Evolutionary conservation across 1,140 invertebrate genomes (phyloP).

Genomic region (Lanistes nyassanus): DNA sequence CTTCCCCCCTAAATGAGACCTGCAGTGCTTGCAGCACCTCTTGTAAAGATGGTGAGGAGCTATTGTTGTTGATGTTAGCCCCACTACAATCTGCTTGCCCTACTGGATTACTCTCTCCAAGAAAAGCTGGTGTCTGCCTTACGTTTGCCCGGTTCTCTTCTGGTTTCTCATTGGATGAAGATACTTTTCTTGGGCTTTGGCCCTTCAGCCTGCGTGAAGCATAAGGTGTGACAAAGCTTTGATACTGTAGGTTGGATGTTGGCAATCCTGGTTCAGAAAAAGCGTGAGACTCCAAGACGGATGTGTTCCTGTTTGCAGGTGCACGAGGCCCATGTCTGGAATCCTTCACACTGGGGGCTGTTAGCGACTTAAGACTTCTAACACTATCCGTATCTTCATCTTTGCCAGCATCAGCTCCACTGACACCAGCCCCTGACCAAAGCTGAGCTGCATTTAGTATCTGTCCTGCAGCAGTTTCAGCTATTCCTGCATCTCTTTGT

Average conservation of each 20-base stretch:
- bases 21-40: not conserved
- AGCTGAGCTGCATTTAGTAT: no score
- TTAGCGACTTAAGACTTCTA: not conserved
- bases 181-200: not conserved
- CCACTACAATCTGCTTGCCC: not conserved
- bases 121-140: not conserved
- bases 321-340: not conserved
- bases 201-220: conserved; percentile 13
- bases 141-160: not conserved
- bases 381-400: not conserved
- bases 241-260: conserved; percentile 10
- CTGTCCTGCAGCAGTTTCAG: no score
- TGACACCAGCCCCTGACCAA: not conserved
- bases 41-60: not conserved
- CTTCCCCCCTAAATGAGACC: no score
- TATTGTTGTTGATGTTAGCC: no score
- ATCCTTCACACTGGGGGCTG: not conserved
- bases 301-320: not conserved
- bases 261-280: not conserved
- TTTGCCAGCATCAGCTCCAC: not conserved
- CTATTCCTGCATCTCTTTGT: no score
- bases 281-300: not conserved
- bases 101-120: not conserved
- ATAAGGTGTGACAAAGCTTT: conserved; percentile 15
- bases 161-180: not conserved